phyloP scores from a whole-genome alignment of 1,140 invertebrate genomes.

The Pentalonia nigronervosa region DNA sequence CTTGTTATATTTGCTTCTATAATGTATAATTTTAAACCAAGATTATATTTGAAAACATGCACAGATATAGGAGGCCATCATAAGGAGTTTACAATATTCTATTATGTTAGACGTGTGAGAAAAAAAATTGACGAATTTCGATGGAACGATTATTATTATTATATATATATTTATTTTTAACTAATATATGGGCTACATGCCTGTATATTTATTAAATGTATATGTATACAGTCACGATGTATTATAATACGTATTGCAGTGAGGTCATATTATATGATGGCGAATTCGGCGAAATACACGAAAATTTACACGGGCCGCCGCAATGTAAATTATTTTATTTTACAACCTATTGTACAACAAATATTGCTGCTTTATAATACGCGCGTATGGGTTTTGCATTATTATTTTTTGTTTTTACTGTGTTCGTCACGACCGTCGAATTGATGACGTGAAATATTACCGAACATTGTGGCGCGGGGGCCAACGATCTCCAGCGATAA shows the following conservation, averaged over 20 bases:
- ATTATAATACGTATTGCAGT: background rate
- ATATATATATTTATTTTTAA: background rate
- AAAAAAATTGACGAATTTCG: background rate
- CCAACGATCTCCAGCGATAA: slow-evolving; percentile 15
- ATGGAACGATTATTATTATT: background rate
- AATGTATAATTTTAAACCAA: background rate
- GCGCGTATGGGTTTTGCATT: background rate
- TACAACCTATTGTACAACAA: slow-evolving; percentile 17
- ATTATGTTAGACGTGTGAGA: background rate
- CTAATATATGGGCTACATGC: background rate
- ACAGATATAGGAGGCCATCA: background rate
- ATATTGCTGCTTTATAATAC: background rate
- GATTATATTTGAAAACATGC: background rate
- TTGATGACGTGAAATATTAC: slow-evolving; percentile 1
- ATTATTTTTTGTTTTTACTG: background rate
- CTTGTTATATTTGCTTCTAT: background rate
- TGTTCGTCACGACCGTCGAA: slow-evolving; percentile 20
- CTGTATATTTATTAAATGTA: background rate
- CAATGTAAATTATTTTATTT: slow-evolving; percentile 10
- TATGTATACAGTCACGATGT: background rate
- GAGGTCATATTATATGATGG: slow-evolving; percentile 14
- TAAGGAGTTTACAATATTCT: background rate
- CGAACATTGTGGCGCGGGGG: background rate
- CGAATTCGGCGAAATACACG: background rate
- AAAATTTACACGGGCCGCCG: background rate